A percentile compares a stretch with the other conserved stretches of the same genome.
Evolutionary conservation across 1,140 invertebrate species (phyloP).

Genomic region (Danaus plexippus): DNA sequence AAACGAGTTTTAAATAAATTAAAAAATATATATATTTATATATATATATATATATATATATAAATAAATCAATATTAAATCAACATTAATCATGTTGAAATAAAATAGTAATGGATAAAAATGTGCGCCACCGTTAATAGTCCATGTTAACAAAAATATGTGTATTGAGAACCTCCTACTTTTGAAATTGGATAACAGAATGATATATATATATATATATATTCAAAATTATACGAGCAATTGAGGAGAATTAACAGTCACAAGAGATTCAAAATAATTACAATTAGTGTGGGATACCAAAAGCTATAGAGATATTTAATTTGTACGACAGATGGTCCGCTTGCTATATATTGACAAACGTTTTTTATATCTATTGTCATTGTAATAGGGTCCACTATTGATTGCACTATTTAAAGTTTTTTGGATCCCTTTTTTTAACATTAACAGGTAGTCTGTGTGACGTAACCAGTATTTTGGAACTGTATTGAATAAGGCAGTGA

Average conservation of each 20-base stretch:
- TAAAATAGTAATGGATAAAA: too few relatives aligned
- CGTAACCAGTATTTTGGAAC: slow-evolving; percentile 20
- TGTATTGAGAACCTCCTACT: too few relatives aligned
- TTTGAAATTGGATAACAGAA: neutral
- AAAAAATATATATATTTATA: too few relatives aligned
- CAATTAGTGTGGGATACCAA: slow-evolving; percentile 22
- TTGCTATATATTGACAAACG: neutral
- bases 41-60: too few relatives aligned
- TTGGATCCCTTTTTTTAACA: slow-evolving; percentile 26
- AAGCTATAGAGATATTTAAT: slow-evolving; percentile 23
- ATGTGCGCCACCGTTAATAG: too few relatives aligned
- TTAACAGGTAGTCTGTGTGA: slow-evolving; percentile 30
- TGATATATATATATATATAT: slow-evolving; percentile 4
- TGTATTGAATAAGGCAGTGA: slow-evolving; percentile 3
- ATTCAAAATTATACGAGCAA: slow-evolving; percentile 8
- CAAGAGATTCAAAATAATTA: slow-evolving; percentile 21
- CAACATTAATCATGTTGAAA: too few relatives aligned
- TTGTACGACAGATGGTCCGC: slow-evolving; percentile 18
- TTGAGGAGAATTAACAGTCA: slow-evolving; percentile 14
- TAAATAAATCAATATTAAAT: too few relatives aligned
- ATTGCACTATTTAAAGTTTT: slow-evolving; percentile 11
- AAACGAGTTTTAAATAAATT: too few relatives aligned
- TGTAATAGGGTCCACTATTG: slow-evolving; percentile 6
- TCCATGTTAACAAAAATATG: too few relatives aligned
- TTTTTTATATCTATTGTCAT: neutral